Percentiles rank a stretch among this genome's conserved stretches.
Evolutionary conservation across 2,113 vertebrate species (phyloP).

Genomic region (Chascanopsetta lugubris): DNA sequence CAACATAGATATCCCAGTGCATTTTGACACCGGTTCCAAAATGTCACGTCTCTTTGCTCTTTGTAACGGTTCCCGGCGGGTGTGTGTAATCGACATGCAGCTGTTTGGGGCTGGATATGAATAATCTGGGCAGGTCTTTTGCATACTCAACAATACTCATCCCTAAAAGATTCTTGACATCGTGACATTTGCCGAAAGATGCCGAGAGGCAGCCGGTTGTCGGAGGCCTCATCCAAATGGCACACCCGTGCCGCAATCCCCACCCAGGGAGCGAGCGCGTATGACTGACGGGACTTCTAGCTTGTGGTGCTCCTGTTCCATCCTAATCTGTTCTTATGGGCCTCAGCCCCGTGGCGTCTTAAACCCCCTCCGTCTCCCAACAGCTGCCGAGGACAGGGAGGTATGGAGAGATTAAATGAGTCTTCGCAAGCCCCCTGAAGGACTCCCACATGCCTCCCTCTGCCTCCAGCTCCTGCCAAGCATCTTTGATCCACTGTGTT

Average conservation of each 20-base stretch:
- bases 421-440: conserved; percentile 62
- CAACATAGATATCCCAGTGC: conserved; percentile 33
- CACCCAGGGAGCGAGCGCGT: conserved; percentile 2
- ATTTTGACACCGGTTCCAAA: conserved; percentile 60
- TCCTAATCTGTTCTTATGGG: conserved; percentile 74
- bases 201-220: conserved; percentile 35
- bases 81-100: conserved; percentile 54
- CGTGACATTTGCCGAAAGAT: conserved; percentile 31
- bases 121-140: conserved; percentile 59
- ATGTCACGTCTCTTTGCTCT: conserved; percentile 34
- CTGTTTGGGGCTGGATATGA: conserved; percentile 61
- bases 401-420: conserved; percentile 73
- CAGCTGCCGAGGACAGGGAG: conserved; percentile 76
- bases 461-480: conserved; percentile 54
- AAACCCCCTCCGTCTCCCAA: conserved; percentile 67
- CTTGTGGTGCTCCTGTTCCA: conserved; percentile 52
- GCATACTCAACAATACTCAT: conserved; percentile 12
- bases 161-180: conserved; percentile 19
- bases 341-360: conserved; percentile 67
- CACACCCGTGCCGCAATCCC: not conserved
- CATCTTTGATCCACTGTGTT: conserved; percentile 69
- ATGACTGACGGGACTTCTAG: conserved; percentile 48
- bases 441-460: conserved; percentile 63
- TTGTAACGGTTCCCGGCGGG: conserved; percentile 51
- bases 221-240: conserved; percentile 1